A percentile compares a stretch with the other conserved stretches of the same genome.
Evolutionary conservation across 2,888 invertebrate genomes (phyloP).

Genomic region (Nysson spinosus): DNA sequence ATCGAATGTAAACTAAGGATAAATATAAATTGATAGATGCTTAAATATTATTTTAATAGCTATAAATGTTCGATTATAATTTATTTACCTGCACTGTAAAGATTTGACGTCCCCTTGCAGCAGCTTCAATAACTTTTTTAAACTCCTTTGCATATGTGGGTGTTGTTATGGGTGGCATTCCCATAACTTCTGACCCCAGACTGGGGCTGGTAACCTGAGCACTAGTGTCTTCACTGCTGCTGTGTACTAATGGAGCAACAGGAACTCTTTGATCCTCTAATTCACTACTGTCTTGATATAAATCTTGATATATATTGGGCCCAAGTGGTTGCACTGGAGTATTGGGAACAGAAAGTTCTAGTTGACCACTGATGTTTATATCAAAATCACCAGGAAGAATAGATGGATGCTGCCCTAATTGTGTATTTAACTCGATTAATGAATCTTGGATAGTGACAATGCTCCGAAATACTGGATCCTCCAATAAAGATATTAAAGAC

Average conservation of each 20-base stretch:
- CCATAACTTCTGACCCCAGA: slow-evolving; percentile 75
- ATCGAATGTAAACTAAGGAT: not conserved
- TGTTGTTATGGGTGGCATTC: slow-evolving; percentile 79
- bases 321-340: slow-evolving; percentile 71
- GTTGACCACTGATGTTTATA: slow-evolving; percentile 87
- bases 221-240: slow-evolving; percentile 74
- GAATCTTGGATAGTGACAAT: slow-evolving; percentile 96
- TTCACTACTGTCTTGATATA: slow-evolving; percentile 78
- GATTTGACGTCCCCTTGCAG: slow-evolving; percentile 81
- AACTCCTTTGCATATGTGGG: slow-evolving; percentile 80
- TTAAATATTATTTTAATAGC: not conserved
- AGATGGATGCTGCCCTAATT: slow-evolving; percentile 93
- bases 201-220: slow-evolving; percentile 77
- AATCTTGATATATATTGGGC: slow-evolving; percentile 70
- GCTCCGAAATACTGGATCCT: slow-evolving; percentile 94
- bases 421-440: slow-evolving; percentile 90
- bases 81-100: slow-evolving; percentile 79
- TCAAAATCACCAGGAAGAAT: slow-evolving; percentile 96
- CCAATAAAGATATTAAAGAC: slow-evolving; percentile 88
- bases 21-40: not conserved
- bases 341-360: slow-evolving; percentile 73
- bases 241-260: slow-evolving; percentile 82
- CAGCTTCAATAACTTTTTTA: slow-evolving; percentile 79
- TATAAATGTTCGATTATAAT: not conserved
- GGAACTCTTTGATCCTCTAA: slow-evolving; percentile 89